Conservation (phyloP, 2,797 vertebrate genomes). For the Coluber constrictor region DNA sequence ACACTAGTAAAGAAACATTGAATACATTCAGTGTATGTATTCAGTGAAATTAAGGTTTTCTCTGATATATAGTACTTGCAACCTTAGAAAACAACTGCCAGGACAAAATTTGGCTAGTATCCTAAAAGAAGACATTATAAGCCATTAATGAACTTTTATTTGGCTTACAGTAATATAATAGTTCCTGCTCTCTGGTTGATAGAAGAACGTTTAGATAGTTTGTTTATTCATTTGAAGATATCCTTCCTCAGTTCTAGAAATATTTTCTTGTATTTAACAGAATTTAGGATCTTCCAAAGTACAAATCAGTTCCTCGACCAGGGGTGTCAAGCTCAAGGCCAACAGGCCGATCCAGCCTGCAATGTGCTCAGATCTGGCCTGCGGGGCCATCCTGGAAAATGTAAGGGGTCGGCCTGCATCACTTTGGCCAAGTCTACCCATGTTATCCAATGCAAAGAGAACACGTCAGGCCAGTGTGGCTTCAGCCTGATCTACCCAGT, state of each 20-base stretch:
- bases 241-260: neutral
- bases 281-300: neutral
- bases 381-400: too few species aligned
- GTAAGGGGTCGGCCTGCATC: too few species aligned
- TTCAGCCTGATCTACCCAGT: too few species aligned
- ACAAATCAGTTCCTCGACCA: neutral
- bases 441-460: too few species aligned
- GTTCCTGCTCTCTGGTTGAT: neutral
- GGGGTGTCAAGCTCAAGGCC: too few species aligned
- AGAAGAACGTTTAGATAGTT: neutral
- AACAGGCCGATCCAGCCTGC: too few species aligned
- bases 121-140: neutral
- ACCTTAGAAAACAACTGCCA: neutral
- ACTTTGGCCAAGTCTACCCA: too few species aligned
- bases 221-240: neutral
- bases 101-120: neutral
- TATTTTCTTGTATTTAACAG: neutral
- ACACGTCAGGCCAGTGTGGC: too few species aligned
- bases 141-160: too few species aligned
- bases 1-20: neutral
- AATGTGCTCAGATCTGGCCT: too few species aligned
- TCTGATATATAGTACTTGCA: neutral
- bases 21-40: neutral
- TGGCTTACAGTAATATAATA: neutral
- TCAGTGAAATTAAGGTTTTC: neutral